Percentiles rank a stretch among this genome's conserved stretches.
These are phyloP conservation scores for Penaeus indicus DNA, from an alignment of 1,140 invertebrate genomes.

Conservation along the genomic window DNA sequence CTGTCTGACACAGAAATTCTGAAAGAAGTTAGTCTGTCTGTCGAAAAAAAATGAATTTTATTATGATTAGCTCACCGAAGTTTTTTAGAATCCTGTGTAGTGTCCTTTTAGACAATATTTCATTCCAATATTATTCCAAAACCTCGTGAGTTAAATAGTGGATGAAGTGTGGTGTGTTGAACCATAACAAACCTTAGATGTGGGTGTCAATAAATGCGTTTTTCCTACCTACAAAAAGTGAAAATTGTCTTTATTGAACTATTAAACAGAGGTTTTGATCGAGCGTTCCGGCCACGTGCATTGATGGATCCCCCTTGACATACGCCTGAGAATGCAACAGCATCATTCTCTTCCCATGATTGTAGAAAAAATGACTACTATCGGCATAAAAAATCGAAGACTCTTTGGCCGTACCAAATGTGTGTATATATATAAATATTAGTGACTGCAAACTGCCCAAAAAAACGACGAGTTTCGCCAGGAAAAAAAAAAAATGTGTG, in stretches of 20 bases:
- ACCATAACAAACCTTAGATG: constrained; percentile 41
- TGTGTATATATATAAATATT: no score
- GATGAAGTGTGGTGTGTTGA: constrained; percentile 37
- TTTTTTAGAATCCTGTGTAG: constrained; percentile 35
- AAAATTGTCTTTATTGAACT: constrained; percentile 45
- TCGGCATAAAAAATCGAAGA: no score
- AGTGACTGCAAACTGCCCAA: no score
- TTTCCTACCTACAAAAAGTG: constrained; percentile 36
- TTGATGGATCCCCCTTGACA: constrained; percentile 9
- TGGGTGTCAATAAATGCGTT: constrained; percentile 37
- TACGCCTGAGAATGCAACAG: no score
- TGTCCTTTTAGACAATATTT: constrained; percentile 57
- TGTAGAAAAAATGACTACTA: no score
- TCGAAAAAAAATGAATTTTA: neutral
- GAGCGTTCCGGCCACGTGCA: neutral
- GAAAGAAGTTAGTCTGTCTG: constrained; percentile 25
- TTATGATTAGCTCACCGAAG: constrained; percentile 24
- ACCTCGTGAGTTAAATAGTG: constrained; percentile 39
- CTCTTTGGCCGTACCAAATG: no score
- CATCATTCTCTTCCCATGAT: no score
- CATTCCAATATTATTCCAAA: constrained; percentile 61
- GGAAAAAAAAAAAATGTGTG: no score
- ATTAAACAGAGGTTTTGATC: constrained; percentile 24
- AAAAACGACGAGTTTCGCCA: no score
- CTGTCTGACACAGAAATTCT: constrained; percentile 40